These are phyloP conservation scores for Eurytoma californica DNA, from an alignment of 2,888 invertebrate species.

Conservation along the genomic window DNA sequence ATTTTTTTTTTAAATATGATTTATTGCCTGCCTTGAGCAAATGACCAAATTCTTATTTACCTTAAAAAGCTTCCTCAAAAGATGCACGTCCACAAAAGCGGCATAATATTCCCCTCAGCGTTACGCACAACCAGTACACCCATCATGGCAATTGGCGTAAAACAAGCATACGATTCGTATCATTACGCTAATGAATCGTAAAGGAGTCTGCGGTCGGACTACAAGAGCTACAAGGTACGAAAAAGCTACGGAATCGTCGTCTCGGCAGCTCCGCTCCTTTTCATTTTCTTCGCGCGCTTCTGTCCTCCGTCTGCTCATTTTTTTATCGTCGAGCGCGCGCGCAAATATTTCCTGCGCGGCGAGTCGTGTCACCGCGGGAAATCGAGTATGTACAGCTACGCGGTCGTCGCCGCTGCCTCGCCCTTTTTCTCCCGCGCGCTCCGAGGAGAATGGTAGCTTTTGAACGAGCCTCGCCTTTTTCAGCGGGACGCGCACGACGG, in stretches of 20 bases:
- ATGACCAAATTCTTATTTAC: no score
- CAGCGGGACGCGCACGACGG: no score
- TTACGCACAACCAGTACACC: not conserved
- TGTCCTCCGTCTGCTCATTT: not conserved
- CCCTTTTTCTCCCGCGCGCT: no score
- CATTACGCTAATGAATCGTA: not conserved
- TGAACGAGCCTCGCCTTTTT: no score
- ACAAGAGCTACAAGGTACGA: not conserved
- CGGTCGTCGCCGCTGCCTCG: no score
- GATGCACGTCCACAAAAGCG: no score
- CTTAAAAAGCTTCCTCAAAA: no score
- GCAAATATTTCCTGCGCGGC: slow-evolving; percentile 41
- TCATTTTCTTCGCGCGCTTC: slow-evolving; percentile 9
- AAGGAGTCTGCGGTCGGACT: not conserved
- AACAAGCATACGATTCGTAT: slow-evolving; percentile 7
- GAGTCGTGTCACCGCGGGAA: slow-evolving; percentile 14
- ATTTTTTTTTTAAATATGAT: no score
- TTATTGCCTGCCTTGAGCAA: no score
- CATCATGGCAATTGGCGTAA: not conserved
- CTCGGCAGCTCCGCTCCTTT: not conserved
- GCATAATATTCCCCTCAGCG: not conserved
- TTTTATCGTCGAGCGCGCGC: not conserved
- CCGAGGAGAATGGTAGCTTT: no score
- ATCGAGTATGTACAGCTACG: not conserved
- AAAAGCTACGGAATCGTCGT: slow-evolving; percentile 1